Evolutionary conservation across 1,140 invertebrate genomes (phyloP).

Genomic region (Drosophila busckii): DNA sequence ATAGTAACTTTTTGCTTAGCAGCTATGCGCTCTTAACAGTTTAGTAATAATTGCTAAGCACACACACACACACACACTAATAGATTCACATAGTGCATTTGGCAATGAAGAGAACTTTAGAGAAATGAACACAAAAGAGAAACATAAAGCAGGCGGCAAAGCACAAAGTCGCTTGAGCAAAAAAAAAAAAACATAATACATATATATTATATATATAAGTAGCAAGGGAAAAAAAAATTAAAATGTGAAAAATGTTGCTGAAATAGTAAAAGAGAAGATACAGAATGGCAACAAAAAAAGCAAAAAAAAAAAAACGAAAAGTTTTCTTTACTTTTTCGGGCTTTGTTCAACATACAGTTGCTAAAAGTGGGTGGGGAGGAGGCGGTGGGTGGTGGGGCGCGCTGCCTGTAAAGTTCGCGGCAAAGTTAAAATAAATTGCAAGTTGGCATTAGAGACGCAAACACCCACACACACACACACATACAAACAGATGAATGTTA

Average conservation of each 20-base stretch:
- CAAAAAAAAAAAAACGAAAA: too few relatives aligned
- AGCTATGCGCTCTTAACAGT: too few relatives aligned
- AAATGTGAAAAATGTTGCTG: slow-evolving; percentile 54
- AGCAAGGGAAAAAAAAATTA: slow-evolving; percentile 15
- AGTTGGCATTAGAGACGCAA: slow-evolving; percentile 69
- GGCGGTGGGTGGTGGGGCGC: not conserved
- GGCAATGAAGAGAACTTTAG: slow-evolving; percentile 17
- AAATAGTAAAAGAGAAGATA: slow-evolving; percentile 68
- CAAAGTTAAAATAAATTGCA: slow-evolving; percentile 76
- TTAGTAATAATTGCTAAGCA: not conserved
- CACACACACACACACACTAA: slow-evolving; percentile 7
- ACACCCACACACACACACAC: slow-evolving; percentile 29
- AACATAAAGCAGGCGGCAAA: slow-evolving; percentile 7
- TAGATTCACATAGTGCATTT: too few relatives aligned
- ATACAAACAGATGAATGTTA: slow-evolving; percentile 59
- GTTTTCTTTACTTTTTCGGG: slow-evolving; percentile 43
- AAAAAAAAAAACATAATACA: not conserved
- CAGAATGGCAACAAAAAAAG: slow-evolving; percentile 69
- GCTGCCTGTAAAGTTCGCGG: slow-evolving; percentile 68
- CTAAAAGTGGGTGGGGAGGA: not conserved
- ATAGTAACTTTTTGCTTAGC: too few relatives aligned
- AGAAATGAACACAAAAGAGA: slow-evolving; percentile 2
- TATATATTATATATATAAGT: too few relatives aligned
- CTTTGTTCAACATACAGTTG: slow-evolving; percentile 59
- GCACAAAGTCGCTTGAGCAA: slow-evolving; percentile 10